phyloP scores from a whole-genome alignment of 2,113 vertebrate species.

The Odontophorus gujanensis region DNA sequence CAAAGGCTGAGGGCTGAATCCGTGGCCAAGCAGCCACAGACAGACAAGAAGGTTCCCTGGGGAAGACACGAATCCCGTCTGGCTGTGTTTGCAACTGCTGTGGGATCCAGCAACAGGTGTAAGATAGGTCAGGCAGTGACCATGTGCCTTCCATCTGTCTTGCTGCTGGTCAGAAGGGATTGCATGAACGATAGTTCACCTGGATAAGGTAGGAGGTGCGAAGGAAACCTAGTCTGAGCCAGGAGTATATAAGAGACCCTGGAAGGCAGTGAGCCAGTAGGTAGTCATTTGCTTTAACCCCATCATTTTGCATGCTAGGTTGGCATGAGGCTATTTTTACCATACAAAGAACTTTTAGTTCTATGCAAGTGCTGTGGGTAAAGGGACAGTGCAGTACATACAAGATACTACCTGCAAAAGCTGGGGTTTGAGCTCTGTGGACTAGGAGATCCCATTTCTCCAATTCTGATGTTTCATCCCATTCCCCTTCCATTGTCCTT shows the following conservation, averaged over 20 bases:
- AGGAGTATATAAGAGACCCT: neutral
- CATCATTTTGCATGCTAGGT: neutral
- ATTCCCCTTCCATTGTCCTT: slow-evolving; percentile 42
- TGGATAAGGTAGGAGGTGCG: neutral
- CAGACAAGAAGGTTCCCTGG: neutral
- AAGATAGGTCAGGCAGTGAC: neutral
- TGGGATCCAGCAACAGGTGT: neutral
- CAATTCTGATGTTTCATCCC: slow-evolving; percentile 7
- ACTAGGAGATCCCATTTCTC: neutral
- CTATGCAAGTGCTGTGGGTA: neutral
- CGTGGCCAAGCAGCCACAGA: neutral
- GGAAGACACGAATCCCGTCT: fast-evolving
- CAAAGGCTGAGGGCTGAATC: neutral
- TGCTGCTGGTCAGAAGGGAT: neutral
- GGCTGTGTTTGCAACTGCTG: neutral
- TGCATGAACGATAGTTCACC: neutral
- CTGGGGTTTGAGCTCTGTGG: neutral
- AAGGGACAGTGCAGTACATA: neutral
- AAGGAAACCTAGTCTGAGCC: neutral
- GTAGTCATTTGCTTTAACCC: neutral
- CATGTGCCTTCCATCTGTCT: neutral
- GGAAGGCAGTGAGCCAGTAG: neutral
- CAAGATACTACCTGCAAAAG: neutral
- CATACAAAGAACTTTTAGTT: neutral
- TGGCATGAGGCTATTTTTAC: neutral